Conservation (phyloP, 2,113 vertebrate genomes). For the Carassius gibelio region DNA sequence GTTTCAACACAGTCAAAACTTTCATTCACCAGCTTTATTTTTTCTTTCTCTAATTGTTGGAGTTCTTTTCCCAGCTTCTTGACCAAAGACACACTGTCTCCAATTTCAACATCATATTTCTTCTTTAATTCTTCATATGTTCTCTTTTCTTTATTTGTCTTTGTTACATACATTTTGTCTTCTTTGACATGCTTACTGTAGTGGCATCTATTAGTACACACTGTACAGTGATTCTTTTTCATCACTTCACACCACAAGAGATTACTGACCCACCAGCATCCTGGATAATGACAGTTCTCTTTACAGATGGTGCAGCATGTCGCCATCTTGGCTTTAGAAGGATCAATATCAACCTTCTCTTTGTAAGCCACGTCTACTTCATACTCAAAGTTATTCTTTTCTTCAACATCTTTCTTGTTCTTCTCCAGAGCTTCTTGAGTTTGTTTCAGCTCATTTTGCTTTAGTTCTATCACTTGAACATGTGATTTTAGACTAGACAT, state of each 20-base stretch:
- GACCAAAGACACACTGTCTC: not conserved
- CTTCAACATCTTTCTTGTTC: not conserved
- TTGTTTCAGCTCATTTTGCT: not conserved
- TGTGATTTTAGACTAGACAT: too few relatives aligned
- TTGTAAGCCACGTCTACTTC: fast-evolving
- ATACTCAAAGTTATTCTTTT: not conserved
- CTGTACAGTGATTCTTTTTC: not conserved
- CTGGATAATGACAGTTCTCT: too few relatives aligned
- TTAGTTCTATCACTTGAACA: too few relatives aligned
- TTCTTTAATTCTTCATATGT: not conserved
- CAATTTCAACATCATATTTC: not conserved
- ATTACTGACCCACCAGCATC: constrained; percentile 1
- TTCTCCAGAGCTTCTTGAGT: not conserved
- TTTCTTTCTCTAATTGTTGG: not conserved
- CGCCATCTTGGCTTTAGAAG: not conserved
- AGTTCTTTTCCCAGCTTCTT: not conserved
- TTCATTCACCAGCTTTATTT: not conserved
- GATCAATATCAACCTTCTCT: not conserved
- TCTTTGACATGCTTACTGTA: constrained; percentile 13
- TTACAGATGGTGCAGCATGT: constrained; percentile 38
- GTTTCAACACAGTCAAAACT: not conserved
- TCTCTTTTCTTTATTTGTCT: constrained; percentile 7
- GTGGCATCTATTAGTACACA: constrained; percentile 28
- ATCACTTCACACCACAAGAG: constrained; percentile 3
- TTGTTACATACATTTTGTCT: not conserved